These are phyloP conservation scores for Catamblyrhynchus diadema DNA, from an alignment of 2,797 vertebrate species.

Conservation along the genomic window DNA sequence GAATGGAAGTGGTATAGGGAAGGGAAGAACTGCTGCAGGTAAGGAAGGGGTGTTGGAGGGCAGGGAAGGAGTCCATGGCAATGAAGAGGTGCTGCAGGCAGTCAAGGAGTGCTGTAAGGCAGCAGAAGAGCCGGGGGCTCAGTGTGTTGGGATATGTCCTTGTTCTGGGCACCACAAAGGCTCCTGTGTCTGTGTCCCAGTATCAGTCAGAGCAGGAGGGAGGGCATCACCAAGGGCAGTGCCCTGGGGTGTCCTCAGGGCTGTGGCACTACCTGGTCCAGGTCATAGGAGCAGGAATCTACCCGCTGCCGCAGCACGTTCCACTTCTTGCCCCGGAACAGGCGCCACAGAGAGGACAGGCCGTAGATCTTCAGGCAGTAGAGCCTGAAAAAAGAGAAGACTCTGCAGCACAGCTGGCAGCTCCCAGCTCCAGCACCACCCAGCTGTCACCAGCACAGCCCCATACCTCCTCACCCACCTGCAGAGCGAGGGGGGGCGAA, in stretches of 20 bases:
- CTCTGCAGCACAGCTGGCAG: neutral
- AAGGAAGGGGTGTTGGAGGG: neutral
- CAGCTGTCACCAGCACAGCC: neutral
- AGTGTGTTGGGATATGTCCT: accelerated
- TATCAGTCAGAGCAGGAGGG: neutral
- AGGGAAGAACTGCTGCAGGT: neutral
- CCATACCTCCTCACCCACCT: neutral
- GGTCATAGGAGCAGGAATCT: constrained; percentile 96
- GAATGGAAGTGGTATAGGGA: neutral
- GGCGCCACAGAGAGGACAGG: constrained; percentile 93
- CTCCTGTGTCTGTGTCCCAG: neutral
- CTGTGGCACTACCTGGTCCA: constrained; percentile 88
- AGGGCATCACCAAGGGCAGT: neutral
- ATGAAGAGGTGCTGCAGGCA: neutral
- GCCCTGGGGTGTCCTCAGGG: accelerated
- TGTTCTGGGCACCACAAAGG: neutral
- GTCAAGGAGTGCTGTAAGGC: neutral
- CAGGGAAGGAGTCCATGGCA: neutral
- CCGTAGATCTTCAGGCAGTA: constrained; percentile 95
- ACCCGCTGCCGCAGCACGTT: constrained; percentile 94
- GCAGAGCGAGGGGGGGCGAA: neutral
- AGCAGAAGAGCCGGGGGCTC: neutral
- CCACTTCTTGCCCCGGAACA: constrained; percentile 99
- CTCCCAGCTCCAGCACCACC: neutral
- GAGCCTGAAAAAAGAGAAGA: constrained; percentile 75